phyloP scores from a whole-genome alignment of 2,797 vertebrate species.

The Acanthurus lineatus region DNA sequence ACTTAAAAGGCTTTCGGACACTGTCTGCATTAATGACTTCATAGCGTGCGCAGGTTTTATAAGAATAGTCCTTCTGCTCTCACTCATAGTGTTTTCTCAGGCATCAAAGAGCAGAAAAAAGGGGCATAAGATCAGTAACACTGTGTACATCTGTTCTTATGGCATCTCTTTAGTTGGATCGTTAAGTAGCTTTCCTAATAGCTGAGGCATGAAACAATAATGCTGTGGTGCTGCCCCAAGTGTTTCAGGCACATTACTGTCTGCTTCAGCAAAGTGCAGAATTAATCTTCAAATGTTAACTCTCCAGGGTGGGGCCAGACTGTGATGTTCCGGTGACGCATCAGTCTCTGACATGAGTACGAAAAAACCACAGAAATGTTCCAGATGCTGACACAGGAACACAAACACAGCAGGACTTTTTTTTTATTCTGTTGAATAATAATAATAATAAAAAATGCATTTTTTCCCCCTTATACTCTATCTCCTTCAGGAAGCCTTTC shows the following conservation, averaged over 20 bases:
- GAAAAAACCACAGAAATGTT: not conserved
- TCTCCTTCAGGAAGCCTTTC: conserved; percentile 46
- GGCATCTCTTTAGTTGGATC: not conserved
- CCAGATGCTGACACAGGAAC: not conserved
- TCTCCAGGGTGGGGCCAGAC: not conserved
- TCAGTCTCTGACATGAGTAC: not conserved
- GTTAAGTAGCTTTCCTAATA: not conserved
- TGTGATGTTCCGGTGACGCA: not conserved
- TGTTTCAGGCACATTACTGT: not conserved
- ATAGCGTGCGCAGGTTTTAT: not conserved
- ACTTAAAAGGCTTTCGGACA: not conserved
- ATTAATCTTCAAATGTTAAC: conserved; percentile 12
- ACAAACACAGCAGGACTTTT: conserved; percentile 19
- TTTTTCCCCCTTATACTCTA: not conserved
- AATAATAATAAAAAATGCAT: not conserved
- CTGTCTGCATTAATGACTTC: not conserved
- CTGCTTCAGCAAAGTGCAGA: no score
- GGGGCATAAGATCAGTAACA: not conserved
- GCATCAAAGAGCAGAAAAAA: not conserved
- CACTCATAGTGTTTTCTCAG: not conserved
- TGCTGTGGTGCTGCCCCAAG: not conserved
- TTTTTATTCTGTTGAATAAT: conserved; percentile 27
- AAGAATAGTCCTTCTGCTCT: not conserved
- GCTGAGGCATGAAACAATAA: conserved; percentile 14
- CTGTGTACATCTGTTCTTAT: not conserved